A percentile compares a stretch with the other conserved stretches of the same genome.
Evolutionary conservation across 2,888 invertebrate genomes (phyloP).

Genomic region (Trichopria drosophilae): DNA sequence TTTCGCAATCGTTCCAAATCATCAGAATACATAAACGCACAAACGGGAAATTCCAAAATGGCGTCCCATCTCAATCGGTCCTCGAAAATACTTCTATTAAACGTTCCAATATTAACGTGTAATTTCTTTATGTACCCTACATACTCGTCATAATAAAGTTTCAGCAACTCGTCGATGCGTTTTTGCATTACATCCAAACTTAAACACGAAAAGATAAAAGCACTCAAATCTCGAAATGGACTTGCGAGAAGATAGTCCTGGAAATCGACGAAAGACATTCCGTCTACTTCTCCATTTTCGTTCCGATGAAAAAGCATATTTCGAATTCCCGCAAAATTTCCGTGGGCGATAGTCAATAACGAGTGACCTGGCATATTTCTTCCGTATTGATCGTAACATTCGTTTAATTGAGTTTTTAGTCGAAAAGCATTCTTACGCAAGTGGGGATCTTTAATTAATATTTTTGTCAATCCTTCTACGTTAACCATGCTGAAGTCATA

Average conservation of each 20-base stretch:
- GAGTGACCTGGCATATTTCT: no score
- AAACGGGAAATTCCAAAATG: conserved; percentile 42
- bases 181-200: conserved; percentile 56
- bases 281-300: conserved; percentile 49
- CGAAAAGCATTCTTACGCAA: conserved; percentile 31
- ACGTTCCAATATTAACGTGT: conserved; percentile 48
- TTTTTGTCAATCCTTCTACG: conserved; percentile 37
- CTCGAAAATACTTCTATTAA: conserved; percentile 38
- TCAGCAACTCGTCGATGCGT: conserved; percentile 59
- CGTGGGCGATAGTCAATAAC: conserved; percentile 61
- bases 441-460: conserved; percentile 50
- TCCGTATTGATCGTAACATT: conserved; percentile 33
- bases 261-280: conserved; percentile 65
- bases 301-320: conserved; percentile 64
- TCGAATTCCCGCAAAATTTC: conserved; percentile 66
- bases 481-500: conserved; percentile 38
- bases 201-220: conserved; percentile 63
- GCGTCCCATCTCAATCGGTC: conserved; percentile 37
- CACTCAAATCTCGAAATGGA: conserved; percentile 61
- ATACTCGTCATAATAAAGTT: conserved; percentile 61
- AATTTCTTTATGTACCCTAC: conserved; percentile 56
- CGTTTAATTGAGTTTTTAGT: no score
- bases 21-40: no score
- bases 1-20: no score
- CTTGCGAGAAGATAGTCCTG: conserved; percentile 63